Percentiles rank a stretch among this genome's conserved stretches.
Evolutionary conservation across 2,797 vertebrate species (phyloP).

Genomic region (Crotalus adamanteus): DNA sequence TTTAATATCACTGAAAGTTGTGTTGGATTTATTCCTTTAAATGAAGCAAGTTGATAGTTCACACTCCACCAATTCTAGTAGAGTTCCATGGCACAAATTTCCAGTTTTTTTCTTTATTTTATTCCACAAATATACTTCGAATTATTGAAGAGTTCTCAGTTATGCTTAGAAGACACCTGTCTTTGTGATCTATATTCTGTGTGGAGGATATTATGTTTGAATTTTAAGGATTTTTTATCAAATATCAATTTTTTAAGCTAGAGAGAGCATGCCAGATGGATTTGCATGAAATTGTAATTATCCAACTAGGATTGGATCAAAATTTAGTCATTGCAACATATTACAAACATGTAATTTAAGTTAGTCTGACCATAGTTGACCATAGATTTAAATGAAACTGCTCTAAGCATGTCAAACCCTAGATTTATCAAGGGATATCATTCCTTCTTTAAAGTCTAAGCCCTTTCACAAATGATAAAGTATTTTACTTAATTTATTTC

Average conservation of each 20-base stretch:
- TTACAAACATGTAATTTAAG: not conserved
- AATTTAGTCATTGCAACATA: not conserved
- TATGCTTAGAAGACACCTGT: not conserved
- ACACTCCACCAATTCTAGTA: not conserved
- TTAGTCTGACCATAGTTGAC: not conserved
- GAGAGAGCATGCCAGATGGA: not conserved
- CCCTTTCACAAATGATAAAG: not conserved
- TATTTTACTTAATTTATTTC: not conserved
- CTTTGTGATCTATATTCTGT: not conserved
- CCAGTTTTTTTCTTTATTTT: not conserved
- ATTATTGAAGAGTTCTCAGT: not conserved
- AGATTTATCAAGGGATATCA: not conserved
- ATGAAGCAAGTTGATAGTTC: not conserved
- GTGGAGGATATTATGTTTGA: not conserved
- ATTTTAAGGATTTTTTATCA: not conserved
- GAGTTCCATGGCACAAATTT: not conserved
- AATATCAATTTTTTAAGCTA: not conserved
- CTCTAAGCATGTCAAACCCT: not conserved
- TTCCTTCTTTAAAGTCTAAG: not conserved
- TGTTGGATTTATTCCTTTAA: not conserved
- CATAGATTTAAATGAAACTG: not conserved
- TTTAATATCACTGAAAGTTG: not conserved
- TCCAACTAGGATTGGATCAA: not conserved
- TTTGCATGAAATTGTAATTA: not conserved
- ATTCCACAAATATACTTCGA: not conserved